Conservation (phyloP, 2,888 invertebrate genomes). For the Pantelozetes paolii region DNA sequence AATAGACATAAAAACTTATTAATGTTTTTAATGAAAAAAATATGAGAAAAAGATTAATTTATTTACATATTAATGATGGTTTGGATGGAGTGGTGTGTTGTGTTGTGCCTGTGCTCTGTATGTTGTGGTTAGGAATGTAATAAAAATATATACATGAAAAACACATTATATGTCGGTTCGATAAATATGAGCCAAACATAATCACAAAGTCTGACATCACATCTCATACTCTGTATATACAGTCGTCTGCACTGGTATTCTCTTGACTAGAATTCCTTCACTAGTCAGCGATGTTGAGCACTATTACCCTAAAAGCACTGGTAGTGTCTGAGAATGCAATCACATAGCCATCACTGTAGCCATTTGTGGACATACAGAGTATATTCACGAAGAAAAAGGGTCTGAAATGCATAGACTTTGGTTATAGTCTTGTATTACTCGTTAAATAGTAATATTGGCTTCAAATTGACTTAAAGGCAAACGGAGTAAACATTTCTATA, state of each 20-base stretch:
- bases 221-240: slow-evolving; percentile 23
- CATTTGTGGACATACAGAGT: neutral
- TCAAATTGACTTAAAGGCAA: too few species aligned
- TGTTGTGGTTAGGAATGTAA: slow-evolving; percentile 11
- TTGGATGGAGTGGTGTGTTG: neutral
- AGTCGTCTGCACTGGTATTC: neutral
- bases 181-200: slow-evolving; percentile 31
- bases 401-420: neutral
- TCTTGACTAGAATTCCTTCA: neutral
- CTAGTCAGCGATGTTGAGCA: neutral
- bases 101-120: neutral
- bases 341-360: neutral
- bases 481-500: too few species aligned
- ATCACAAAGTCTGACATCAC: slow-evolving; percentile 29
- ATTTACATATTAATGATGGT: neutral
- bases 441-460: neutral
- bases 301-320: slow-evolving; percentile 23
- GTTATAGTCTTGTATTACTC: neutral
- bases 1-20: slow-evolving; percentile 22
- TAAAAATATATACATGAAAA: slow-evolving; percentile 35
- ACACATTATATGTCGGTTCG: slow-evolving; percentile 32
- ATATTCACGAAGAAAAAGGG: slow-evolving; percentile 2
- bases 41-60: slow-evolving; percentile 21
- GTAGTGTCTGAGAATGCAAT: neutral
- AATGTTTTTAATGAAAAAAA: slow-evolving; percentile 26